A percentile compares a stretch with the other conserved stretches of the same genome.
Evolutionary conservation across 2,888 invertebrate genomes (phyloP).

Genomic region (Cistogaster globosa): DNA sequence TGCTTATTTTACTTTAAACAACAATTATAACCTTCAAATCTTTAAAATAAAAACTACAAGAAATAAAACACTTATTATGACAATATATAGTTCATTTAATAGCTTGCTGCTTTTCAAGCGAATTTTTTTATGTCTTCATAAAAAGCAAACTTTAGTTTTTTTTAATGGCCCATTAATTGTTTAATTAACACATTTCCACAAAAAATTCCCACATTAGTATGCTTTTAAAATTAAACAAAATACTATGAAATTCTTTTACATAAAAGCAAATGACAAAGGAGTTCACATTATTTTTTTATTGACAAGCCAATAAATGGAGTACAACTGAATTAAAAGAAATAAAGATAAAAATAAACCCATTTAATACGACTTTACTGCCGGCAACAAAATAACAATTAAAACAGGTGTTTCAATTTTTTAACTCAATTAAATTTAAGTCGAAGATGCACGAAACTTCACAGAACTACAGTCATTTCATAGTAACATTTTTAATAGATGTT

Average conservation of each 20-base stretch:
- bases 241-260: slow-evolving; percentile 36
- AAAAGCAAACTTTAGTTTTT: background rate
- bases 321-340: slow-evolving; percentile 39
- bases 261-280: background rate
- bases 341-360: slow-evolving; percentile 24
- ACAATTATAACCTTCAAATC: no score
- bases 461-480: no score
- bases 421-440: slow-evolving; percentile 5
- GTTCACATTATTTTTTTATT: slow-evolving; percentile 39
- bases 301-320: slow-evolving; percentile 54
- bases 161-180: slow-evolving; percentile 64
- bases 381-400: slow-evolving; percentile 64
- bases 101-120: no score
- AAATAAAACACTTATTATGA: no score
- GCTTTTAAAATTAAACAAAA: slow-evolving; percentile 36
- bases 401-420: slow-evolving; percentile 61
- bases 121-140: no score
- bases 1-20: no score
- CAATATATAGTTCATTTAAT: no score
- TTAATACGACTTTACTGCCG: background rate
- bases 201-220: slow-evolving; percentile 64
- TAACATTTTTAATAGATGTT: no score
- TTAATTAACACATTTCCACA: slow-evolving; percentile 63
- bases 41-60: no score
- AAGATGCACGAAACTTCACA: no score